Base-by-base conservation (phyloP, 1,140 invertebrate genomes). In the Diabrotica undecimpunctata region DNA sequence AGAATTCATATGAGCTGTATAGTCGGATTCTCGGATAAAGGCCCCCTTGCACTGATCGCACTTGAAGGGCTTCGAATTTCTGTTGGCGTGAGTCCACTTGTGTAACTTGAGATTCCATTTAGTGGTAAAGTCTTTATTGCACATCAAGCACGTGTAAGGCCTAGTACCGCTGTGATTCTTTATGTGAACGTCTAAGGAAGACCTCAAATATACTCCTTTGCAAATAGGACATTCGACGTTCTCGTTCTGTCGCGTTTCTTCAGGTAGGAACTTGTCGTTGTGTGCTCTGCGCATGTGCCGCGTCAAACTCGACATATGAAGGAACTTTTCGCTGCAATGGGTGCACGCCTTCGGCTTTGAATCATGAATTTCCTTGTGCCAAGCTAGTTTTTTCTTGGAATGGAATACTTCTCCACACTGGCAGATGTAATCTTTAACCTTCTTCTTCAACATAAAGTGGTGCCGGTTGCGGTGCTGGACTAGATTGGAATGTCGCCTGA, bases 61-160 rank as follows among this genome's bases (percentile, higher is more conserved):
- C 74, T 94, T 94, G 80, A 86, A 94, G 0, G 93, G 93, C 76
- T 93, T 93, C 12, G 89, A 86, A 1, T 87, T 89, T 37, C 91
- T 85, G 50, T 88, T 88, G 11, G 89, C 89, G 78, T 95, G 93
- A n/a, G 91, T 92, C 92, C 92, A 95, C 62, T 88, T 87, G 80
- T 95, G 93, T 67, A 92, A 83, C 72, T 93, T 90, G 50, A 95
- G 81, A 78, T 95, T 95, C 90, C 91, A 93, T 79, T 93, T 93
- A 51, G 92, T 94, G 55, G 88, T 89, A 79, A 95, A 95, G 37
- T 85, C 83, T 75, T 93, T 94, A 66, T 88, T 90, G 80, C 93
- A 95, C 38, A 94, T 88, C 59, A 88, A 83, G 80, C 93, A 95
- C 58, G 86, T 82, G 79, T 86, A 91, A 6, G 90, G 90, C 57